Percentiles rank a stretch among this genome's conserved stretches.
These are phyloP conservation scores for Sclerurus mexicanus DNA, from an alignment of 2,113 vertebrate genomes.

Conservation along the genomic window DNA sequence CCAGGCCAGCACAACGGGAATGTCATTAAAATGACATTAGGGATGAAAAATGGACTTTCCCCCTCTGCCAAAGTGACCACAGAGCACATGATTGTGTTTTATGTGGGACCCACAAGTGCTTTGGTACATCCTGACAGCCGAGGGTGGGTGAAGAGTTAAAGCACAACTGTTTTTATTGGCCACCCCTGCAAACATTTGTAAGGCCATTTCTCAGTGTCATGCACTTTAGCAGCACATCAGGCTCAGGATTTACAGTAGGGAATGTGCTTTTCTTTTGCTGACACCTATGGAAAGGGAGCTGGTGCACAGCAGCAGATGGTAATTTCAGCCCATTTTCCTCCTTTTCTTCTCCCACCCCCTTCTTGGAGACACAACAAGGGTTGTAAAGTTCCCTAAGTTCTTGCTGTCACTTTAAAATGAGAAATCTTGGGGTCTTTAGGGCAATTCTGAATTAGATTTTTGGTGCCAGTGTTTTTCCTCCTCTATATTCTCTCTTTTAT, in stretches of 20 bases:
- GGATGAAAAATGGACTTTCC: neutral
- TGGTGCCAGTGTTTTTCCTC: neutral
- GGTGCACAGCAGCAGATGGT: neutral
- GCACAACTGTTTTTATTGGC: neutral
- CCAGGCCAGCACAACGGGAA: neutral
- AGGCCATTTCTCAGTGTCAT: neutral
- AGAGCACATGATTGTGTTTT: neutral
- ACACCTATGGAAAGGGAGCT: neutral
- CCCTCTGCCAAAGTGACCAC: neutral
- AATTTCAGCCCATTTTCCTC: neutral
- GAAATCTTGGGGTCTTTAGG: neutral
- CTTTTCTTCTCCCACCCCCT: neutral
- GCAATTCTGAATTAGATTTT: neutral
- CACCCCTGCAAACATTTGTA: neutral
- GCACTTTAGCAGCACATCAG: neutral
- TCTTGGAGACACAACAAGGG: neutral
- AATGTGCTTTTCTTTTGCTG: constrained; percentile 1
- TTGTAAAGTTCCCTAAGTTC: neutral
- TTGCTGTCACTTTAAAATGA: neutral
- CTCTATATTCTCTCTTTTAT: neutral
- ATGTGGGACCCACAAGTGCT: neutral
- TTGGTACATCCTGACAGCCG: neutral
- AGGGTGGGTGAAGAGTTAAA: neutral
- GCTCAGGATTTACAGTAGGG: neutral
- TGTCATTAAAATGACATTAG: neutral